Percentiles rank a stretch among this genome's conserved stretches.
Evolutionary conservation across 2,113 vertebrate species (phyloP).

Genomic region (Anarhynchus alexandrinus): DNA sequence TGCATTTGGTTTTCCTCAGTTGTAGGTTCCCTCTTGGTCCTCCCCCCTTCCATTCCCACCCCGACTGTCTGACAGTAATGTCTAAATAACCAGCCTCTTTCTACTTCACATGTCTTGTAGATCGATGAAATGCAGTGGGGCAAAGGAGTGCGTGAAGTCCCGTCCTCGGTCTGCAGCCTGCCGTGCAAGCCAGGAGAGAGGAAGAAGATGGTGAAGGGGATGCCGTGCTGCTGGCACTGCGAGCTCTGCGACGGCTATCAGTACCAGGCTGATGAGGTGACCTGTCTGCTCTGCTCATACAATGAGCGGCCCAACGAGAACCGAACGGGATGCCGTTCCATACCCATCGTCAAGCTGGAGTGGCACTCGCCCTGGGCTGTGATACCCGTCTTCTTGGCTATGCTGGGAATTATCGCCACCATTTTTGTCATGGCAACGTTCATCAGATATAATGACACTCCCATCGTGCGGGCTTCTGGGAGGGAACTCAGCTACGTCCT

Average conservation of each 20-base stretch:
- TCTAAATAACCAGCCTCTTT: background rate
- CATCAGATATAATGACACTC: constrained; percentile 91
- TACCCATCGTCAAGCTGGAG: constrained; percentile 91
- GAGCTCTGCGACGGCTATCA: constrained; percentile 93
- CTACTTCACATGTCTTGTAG: constrained; percentile 62
- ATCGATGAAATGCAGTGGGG: constrained; percentile 94
- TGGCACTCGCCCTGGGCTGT: constrained; percentile 96
- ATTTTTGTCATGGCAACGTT: constrained; percentile 93
- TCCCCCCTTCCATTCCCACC: background rate
- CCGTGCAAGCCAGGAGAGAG: constrained; percentile 87
- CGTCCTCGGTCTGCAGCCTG: constrained; percentile 86
- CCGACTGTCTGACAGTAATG: accelerated
- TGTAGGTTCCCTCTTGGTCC: background rate
- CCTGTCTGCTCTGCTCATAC: constrained; percentile 89
- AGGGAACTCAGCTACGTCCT: constrained; percentile 94
- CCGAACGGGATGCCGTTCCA: constrained; percentile 87
- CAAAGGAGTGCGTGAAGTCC: constrained; percentile 76
- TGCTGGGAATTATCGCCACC: constrained; percentile 92
- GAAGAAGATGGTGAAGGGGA: constrained; percentile 93
- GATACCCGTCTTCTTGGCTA: constrained; percentile 91
- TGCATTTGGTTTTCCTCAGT: background rate
- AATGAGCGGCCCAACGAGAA: constrained; percentile 88
- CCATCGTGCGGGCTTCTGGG: constrained; percentile 91
- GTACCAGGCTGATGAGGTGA: constrained; percentile 89
- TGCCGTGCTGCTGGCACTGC: constrained; percentile 95